These are phyloP conservation scores for Muscidifurax raptorellus DNA, from an alignment of 1,140 invertebrate species.

Conservation along the genomic window DNA sequence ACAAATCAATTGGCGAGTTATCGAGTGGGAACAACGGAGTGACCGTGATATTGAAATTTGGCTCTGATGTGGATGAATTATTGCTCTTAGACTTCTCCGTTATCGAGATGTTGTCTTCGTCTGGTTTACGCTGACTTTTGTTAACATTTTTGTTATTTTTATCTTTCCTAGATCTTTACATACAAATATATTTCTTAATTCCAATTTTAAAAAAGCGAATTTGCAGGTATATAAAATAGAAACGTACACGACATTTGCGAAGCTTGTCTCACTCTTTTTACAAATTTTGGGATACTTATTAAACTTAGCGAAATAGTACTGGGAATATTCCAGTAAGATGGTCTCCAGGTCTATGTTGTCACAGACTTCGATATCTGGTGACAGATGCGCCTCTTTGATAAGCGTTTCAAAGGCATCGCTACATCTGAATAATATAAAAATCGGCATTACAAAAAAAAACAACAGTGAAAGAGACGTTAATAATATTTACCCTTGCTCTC, in stretches of 20 bases:
- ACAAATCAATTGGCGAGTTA: conserved; percentile 31
- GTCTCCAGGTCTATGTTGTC: conserved; percentile 93
- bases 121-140: conserved; percentile 41
- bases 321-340: conserved; percentile 91
- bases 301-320: conserved; percentile 90
- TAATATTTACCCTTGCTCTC: conserved; percentile 80
- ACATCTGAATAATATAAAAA: conserved; percentile 70
- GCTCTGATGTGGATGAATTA: conserved; percentile 45
- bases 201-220: too few relatives aligned
- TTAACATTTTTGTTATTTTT: conserved; percentile 51
- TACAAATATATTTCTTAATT: neutral
- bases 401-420: conserved; percentile 79
- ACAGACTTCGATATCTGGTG: conserved; percentile 84
- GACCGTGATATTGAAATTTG: conserved; percentile 59
- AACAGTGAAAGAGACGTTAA: neutral
- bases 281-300: conserved; percentile 89
- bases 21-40: conserved; percentile 52
- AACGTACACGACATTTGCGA: conserved; percentile 33
- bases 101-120: conserved; percentile 52
- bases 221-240: neutral
- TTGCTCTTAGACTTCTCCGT: conserved; percentile 49
- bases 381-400: conserved; percentile 82
- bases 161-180: conserved; percentile 54
- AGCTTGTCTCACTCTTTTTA: conserved; percentile 74
- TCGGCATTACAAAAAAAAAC: neutral